Evolutionary conservation across 1,140 invertebrate genomes (phyloP), one percentile per base, ranked within the genome.

Genomic region (Octopus bimaculoides): DNA sequence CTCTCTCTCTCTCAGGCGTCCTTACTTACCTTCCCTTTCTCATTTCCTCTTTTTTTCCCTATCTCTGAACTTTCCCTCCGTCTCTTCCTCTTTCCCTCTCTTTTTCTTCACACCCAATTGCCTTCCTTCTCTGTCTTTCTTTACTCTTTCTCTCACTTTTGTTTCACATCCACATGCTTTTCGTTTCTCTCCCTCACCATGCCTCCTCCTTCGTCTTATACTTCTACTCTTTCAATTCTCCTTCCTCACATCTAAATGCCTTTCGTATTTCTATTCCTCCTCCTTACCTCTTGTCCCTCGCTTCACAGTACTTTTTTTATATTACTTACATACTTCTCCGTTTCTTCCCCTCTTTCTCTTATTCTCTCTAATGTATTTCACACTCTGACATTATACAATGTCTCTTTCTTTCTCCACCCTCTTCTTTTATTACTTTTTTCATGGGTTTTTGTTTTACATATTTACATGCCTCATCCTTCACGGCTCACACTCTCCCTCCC

Each of bases 1-100:
- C 52, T 6, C 20, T 20, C 73, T 77, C n/a, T 77, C 20, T 73
- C 52, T 77, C 4, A 77, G 20, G 56, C 54, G 76, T 52, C 76
- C 53, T 80, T 55, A 52, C 26, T 20, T 41, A 20, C n/a, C 2
- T 54, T 61, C n/a, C 20, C 17, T 5, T 52, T n/a, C 17, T 53
- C 17, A 52, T 17, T 77, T 53, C 9, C 52, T 53, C 5, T 26
- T 53, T 52, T 12, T 6, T 20, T 55, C 20, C 55, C 54, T n/a
- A 5, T n/a, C 20, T 14, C 20, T 66, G 71, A 56, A 52, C 66
- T 73, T 52, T 73, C 78, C 53, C 66, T 74, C 14, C 1, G 12
- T 12, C 12, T 54, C 52, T 14, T 52, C 52, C 3, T 53, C n/a
- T 20, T 20, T 26, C 69, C 20, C 61, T n/a, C 54, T 74, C 54